These are phyloP conservation scores for Gopherus evgoodei DNA, from an alignment of 2,113 vertebrate species.

Conservation along the genomic window DNA sequence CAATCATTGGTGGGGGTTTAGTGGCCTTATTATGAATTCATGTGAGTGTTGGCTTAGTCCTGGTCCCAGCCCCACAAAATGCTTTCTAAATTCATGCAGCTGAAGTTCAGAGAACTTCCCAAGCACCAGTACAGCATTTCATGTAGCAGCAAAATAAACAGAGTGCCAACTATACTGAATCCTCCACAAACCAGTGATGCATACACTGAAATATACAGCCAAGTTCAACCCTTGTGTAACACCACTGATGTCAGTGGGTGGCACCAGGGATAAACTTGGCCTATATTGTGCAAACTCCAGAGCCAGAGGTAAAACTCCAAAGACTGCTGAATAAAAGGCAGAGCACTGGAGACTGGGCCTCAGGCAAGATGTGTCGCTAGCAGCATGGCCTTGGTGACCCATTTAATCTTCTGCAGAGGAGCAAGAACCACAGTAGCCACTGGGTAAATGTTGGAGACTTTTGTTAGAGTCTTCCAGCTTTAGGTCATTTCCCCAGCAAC, in stretches of 20 bases:
- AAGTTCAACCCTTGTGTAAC: constrained; percentile 33
- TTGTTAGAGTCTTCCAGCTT: background rate
- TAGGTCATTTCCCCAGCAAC: background rate
- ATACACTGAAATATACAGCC: constrained; percentile 1
- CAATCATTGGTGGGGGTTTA: constrained; percentile 45
- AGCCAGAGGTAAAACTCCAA: constrained; percentile 20
- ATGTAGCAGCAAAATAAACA: background rate
- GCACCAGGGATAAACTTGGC: constrained; percentile 38
- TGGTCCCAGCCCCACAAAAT: constrained; percentile 52
- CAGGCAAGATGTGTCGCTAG: background rate
- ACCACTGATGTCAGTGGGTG: background rate
- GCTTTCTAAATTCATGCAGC: constrained; percentile 15
- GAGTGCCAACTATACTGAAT: background rate
- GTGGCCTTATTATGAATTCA: background rate
- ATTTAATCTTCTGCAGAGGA: constrained; percentile 19
- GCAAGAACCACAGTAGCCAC: background rate
- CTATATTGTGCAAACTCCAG: constrained; percentile 33
- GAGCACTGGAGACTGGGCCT: background rate
- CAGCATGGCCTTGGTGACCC: constrained; percentile 1
- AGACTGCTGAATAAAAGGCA: constrained; percentile 36
- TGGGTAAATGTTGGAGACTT: background rate
- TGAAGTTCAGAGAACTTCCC: background rate
- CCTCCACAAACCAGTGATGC: constrained; percentile 23
- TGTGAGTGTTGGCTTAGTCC: background rate
- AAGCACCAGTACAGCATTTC: constrained; percentile 26